phyloP scores from a whole-genome alignment of 2,113 vertebrate genomes.

The Leuciscus idus region DNA sequence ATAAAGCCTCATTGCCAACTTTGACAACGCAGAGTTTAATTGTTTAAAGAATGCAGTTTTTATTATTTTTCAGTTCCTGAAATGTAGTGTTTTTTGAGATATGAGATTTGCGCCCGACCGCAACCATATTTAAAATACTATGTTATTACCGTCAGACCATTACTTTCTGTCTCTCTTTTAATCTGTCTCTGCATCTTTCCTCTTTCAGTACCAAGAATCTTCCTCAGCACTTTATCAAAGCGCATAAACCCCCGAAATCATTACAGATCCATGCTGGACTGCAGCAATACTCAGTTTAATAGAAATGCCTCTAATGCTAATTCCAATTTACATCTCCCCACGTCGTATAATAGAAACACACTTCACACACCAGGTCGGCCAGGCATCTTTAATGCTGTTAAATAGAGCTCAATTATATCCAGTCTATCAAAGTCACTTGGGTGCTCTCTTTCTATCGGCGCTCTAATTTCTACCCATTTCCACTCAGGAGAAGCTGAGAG shows the following conservation, averaged over 20 bases:
- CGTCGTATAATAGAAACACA: conserved; percentile 16
- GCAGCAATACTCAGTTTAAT: conserved; percentile 8
- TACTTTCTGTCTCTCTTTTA: background rate
- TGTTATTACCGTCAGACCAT: background rate
- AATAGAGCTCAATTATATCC: conserved; percentile 36
- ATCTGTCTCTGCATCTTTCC: background rate
- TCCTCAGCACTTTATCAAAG: background rate
- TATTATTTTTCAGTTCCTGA: too few relatives aligned
- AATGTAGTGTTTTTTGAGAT: too few relatives aligned
- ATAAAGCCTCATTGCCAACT: too few relatives aligned
- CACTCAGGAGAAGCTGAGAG: conserved; percentile 41
- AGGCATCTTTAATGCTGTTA: conserved; percentile 37
- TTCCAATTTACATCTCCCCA: conserved; percentile 30
- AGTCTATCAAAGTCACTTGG: conserved; percentile 40
- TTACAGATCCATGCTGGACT: conserved; percentile 21
- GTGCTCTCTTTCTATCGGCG: conserved; percentile 28
- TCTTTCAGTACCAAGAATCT: background rate
- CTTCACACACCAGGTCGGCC: conserved; percentile 26
- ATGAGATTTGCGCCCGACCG: too few relatives aligned
- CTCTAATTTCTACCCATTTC: conserved; percentile 35
- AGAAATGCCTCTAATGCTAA: conserved; percentile 24
- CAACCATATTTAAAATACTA: background rate
- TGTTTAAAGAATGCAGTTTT: too few relatives aligned
- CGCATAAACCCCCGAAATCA: background rate
- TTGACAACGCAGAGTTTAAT: too few relatives aligned